These are phyloP conservation scores for Barnardius zonarius DNA, from an alignment of 2,113 vertebrate species.

Conservation along the genomic window DNA sequence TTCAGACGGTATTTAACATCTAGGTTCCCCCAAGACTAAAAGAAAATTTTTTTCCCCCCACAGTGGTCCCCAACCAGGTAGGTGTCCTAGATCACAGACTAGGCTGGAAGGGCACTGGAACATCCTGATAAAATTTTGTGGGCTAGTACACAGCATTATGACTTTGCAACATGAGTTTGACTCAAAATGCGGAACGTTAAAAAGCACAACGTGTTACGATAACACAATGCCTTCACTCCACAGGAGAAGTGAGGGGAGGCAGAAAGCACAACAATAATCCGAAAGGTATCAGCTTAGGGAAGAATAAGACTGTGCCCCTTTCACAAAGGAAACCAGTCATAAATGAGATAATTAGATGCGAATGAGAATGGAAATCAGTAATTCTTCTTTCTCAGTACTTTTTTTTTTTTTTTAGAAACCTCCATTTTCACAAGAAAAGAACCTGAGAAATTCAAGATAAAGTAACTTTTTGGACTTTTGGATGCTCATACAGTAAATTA, in stretches of 20 bases:
- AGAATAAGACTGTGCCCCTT: background rate
- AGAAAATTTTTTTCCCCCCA: background rate
- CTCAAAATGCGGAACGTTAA: background rate
- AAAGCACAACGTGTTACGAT: background rate
- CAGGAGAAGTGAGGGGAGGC: background rate
- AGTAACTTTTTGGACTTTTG: fast-evolving
- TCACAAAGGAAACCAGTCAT: background rate
- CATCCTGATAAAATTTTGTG: background rate
- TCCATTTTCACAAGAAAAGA: background rate
- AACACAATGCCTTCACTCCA: background rate
- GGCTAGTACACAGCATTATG: background rate
- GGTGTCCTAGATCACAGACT: background rate
- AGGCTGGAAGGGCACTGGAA: background rate
- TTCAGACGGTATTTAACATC: background rate
- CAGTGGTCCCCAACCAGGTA: background rate
- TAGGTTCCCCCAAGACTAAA: background rate
- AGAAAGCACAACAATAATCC: background rate
- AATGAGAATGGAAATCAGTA: background rate
- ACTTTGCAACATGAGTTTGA: background rate
- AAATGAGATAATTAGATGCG: background rate
- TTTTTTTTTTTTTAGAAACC: background rate
- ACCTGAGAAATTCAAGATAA: background rate
- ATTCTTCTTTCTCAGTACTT: background rate
- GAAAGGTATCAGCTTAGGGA: background rate
- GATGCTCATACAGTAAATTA: background rate